Evolutionary conservation across 2,888 invertebrate species (phyloP).

Genomic region (Dinocampus coccinellae): DNA sequence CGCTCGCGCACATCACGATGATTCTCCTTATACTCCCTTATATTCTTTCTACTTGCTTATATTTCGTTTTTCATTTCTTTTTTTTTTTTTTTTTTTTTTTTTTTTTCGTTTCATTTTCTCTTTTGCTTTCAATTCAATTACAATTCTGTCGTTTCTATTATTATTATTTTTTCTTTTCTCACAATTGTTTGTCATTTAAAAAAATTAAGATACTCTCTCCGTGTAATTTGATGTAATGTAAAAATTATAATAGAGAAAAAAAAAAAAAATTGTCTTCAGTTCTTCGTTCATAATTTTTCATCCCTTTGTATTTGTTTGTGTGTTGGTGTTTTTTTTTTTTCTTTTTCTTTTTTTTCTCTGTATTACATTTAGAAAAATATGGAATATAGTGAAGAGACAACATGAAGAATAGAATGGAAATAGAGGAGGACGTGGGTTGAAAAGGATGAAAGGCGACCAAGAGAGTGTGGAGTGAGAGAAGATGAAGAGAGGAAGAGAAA

Average conservation of each 20-base stretch:
- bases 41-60: conserved; percentile 45
- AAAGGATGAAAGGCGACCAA: too few species aligned
- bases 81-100: conserved; percentile 36
- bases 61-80: conserved; percentile 29
- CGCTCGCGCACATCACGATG: conserved; percentile 42
- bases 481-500: not conserved
- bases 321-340: conserved; percentile 36
- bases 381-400: conserved; percentile 41
- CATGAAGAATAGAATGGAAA: conserved; percentile 24
- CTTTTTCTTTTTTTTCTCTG: conserved; percentile 32
- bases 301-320: conserved; percentile 28
- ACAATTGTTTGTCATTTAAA: too few species aligned
- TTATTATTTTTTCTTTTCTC: conserved; percentile 31
- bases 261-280: not conserved
- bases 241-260: not conserved
- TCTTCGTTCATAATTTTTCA: conserved; percentile 34
- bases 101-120: conserved; percentile 7
- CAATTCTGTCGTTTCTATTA: too few species aligned
- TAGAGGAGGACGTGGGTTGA: too few species aligned
- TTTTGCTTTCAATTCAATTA: not conserved
- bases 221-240: not conserved
- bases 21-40: conserved; percentile 40
- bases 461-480: conserved; percentile 12
- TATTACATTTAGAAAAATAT: conserved; percentile 45
- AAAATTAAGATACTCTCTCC: not conserved